Percentiles rank a stretch among this genome's conserved stretches.
Conservation (phyloP, 2,797 vertebrate species). For the Serranus cabrilla region DNA sequence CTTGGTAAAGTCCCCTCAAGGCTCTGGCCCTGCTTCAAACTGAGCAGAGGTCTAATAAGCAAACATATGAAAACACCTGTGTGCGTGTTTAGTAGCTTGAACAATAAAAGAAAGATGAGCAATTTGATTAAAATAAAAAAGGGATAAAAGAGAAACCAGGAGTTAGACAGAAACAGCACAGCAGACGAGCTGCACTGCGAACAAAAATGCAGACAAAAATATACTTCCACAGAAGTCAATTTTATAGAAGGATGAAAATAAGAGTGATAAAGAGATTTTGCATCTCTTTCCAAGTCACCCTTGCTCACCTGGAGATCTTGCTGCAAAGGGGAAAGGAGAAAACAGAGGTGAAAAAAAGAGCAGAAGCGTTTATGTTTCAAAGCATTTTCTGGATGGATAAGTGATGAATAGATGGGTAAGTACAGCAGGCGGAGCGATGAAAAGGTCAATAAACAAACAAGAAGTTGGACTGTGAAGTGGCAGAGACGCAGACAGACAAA, state of each 20-base stretch:
- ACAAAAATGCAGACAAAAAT: slow-evolving; percentile 41
- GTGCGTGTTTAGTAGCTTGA: no score
- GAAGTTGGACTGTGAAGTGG: slow-evolving; percentile 11
- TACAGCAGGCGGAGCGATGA: slow-evolving; percentile 21
- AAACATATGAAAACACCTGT: no score
- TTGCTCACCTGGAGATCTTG: slow-evolving; percentile 86
- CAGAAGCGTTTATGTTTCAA: background rate
- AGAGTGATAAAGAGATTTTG: slow-evolving; percentile 58
- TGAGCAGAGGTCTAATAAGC: no score
- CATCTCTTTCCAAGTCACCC: slow-evolving; percentile 65
- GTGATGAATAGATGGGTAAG: slow-evolving; percentile 32
- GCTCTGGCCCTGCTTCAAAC: no score
- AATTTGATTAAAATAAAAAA: background rate
- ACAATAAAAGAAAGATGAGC: slow-evolving; percentile 19
- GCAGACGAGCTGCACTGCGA: slow-evolving; percentile 33
- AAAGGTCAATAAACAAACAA: slow-evolving; percentile 37
- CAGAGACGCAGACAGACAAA: slow-evolving; percentile 21
- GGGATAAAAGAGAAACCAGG: slow-evolving; percentile 45
- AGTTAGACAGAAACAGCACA: slow-evolving; percentile 64
- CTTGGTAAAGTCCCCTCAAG: no score
- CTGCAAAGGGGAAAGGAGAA: slow-evolving; percentile 74
- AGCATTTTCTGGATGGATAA: slow-evolving; percentile 20
- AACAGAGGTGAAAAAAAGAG: slow-evolving; percentile 46
- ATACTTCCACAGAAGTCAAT: slow-evolving; percentile 38
- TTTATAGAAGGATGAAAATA: slow-evolving; percentile 36